Conservation (phyloP, 2,113 vertebrate genomes). For the Phasianus colchicus region DNA sequence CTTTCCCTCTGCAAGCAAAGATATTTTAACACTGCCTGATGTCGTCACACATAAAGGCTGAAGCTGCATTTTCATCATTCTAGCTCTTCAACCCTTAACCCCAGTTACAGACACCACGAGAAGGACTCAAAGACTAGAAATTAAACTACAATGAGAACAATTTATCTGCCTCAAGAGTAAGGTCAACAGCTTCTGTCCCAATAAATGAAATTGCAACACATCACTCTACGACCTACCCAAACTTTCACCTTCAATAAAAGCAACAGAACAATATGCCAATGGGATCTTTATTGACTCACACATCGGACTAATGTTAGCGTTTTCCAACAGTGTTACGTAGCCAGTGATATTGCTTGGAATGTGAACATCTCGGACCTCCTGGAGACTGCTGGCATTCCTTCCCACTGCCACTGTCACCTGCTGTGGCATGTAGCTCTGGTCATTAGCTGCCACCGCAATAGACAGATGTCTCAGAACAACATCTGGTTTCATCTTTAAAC, state of each 20-base stretch:
- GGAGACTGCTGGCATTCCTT: slow-evolving; percentile 86
- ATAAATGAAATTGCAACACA: background rate
- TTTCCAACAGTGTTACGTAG: slow-evolving; percentile 95
- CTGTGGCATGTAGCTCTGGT: slow-evolving; percentile 99
- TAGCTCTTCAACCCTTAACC: background rate
- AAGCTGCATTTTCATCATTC: background rate
- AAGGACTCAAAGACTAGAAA: background rate
- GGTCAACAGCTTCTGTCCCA: background rate
- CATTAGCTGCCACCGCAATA: slow-evolving; percentile 91
- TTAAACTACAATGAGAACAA: background rate
- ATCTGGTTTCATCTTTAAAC: slow-evolving; percentile 95
- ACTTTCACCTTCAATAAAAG: background rate
- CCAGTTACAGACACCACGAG: fast-evolving
- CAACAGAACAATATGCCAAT: background rate
- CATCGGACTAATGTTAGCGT: slow-evolving; percentile 93
- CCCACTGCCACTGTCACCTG: slow-evolving; percentile 94
- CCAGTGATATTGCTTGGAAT: slow-evolving; percentile 97
- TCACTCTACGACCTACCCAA: background rate
- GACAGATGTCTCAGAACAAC: slow-evolving; percentile 92
- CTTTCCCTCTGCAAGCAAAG: background rate
- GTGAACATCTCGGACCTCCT: slow-evolving; percentile 95
- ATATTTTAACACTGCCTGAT: background rate
- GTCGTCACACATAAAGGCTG: background rate
- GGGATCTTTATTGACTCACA: slow-evolving; percentile 84
- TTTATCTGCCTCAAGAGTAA: background rate